A percentile compares a stretch with the other conserved stretches of the same genome.
These are phyloP conservation scores for Resseliella maxima DNA, from an alignment of 2,888 invertebrate species.

Conservation along the genomic window DNA sequence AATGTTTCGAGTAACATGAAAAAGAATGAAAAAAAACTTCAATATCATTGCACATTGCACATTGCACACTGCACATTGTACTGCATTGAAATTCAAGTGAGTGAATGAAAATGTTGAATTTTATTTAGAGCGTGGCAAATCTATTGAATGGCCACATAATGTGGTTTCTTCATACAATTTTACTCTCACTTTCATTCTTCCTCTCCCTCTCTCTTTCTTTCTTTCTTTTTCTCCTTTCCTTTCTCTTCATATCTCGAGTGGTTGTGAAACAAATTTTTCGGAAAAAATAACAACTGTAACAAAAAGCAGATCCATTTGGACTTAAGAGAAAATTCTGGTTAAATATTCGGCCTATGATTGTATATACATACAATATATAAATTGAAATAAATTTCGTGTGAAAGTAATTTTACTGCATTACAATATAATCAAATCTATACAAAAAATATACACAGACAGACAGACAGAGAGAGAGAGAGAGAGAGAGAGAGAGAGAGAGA, in stretches of 20 bases:
- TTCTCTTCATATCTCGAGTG: not conserved
- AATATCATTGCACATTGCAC: not conserved
- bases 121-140: constrained; percentile 49
- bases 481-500: too few relatives aligned
- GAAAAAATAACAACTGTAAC: not conserved
- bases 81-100: constrained; percentile 28
- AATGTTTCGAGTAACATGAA: not conserved
- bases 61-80: too few relatives aligned
- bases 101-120: not conserved
- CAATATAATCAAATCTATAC: constrained; percentile 21
- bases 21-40: not conserved
- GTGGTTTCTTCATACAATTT: constrained; percentile 6
- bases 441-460: not conserved
- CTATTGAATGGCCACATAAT: constrained; percentile 25
- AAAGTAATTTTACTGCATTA: constrained; percentile 37
- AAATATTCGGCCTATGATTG: not conserved
- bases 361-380: not conserved
- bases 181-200: too few relatives aligned
- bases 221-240: too few relatives aligned
- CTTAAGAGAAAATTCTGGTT: not conserved
- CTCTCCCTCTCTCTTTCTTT: too few relatives aligned
- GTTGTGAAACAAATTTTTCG: not conserved
- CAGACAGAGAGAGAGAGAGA: not conserved
- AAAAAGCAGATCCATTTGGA: not conserved
- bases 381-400: not conserved